Percentiles rank a stretch among this genome's conserved stretches.
phyloP scores from a whole-genome alignment of 2,113 vertebrate species.

The Onychostoma macrolepis region DNA sequence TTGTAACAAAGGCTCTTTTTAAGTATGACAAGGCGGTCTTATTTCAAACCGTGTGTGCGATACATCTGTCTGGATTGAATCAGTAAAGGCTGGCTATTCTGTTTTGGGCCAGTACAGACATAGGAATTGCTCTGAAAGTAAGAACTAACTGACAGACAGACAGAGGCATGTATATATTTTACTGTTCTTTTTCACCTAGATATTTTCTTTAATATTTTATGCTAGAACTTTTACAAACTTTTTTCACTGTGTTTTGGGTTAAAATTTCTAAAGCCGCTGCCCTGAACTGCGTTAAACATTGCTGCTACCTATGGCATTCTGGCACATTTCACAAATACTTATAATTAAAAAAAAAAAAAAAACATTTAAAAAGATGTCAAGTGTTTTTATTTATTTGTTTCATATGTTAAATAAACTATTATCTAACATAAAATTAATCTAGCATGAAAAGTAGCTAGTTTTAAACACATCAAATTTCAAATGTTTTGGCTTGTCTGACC shows the following conservation, averaged over 20 bases:
- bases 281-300: neutral
- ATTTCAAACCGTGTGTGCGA: neutral
- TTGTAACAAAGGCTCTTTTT: constrained; percentile 27
- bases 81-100: neutral
- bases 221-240: neutral
- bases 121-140: neutral
- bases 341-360: too few species aligned
- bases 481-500: neutral
- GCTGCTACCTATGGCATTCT: neutral
- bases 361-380: too few species aligned
- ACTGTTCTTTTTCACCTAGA: neutral
- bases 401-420: neutral
- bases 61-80: neutral
- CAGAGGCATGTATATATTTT: neutral
- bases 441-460: neutral
- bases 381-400: neutral
- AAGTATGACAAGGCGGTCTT: constrained; percentile 8
- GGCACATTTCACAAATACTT: neutral
- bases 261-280: neutral
- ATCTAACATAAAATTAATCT: neutral
- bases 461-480: neutral
- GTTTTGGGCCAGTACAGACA: neutral
- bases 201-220: neutral
- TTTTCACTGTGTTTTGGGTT: neutral
- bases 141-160: neutral